phyloP scores from a whole-genome alignment of 2,113 vertebrate species.

The Arizona elegans region DNA sequence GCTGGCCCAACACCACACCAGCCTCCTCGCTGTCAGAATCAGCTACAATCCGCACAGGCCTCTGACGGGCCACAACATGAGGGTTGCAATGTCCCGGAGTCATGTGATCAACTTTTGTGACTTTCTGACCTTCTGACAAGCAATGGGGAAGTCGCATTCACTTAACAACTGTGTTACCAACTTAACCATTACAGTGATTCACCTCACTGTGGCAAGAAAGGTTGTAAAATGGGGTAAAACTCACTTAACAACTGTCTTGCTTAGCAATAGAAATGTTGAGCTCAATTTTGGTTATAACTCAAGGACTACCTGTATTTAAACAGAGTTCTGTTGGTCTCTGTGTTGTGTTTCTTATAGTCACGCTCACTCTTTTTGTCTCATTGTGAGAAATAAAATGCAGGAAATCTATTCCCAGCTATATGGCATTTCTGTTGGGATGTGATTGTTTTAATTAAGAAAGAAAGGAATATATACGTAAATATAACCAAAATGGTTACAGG shows the following conservation, averaged over 20 bases:
- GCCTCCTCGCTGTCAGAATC: too few relatives aligned
- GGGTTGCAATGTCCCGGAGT: background rate
- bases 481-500: background rate
- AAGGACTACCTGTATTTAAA: constrained; percentile 63
- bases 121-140: background rate
- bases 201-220: background rate
- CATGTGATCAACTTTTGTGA: background rate
- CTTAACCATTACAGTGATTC: background rate
- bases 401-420: constrained; percentile 38
- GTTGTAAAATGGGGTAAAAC: background rate
- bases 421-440: constrained; percentile 15
- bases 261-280: background rate
- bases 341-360: constrained; percentile 68
- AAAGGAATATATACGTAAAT: background rate
- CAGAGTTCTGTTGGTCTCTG: constrained; percentile 63
- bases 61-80: too few relatives aligned
- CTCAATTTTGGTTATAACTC: background rate
- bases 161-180: background rate
- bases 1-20: too few relatives aligned
- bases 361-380: constrained; percentile 55
- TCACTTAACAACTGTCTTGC: background rate
- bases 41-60: too few relatives aligned
- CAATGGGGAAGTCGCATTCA: background rate
- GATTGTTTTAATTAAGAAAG: constrained; percentile 38
- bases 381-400: constrained; percentile 62